Conservation (phyloP, 37 sponge, comb jelly and placozoan genomes). For the Tethya wilhelma region DNA sequence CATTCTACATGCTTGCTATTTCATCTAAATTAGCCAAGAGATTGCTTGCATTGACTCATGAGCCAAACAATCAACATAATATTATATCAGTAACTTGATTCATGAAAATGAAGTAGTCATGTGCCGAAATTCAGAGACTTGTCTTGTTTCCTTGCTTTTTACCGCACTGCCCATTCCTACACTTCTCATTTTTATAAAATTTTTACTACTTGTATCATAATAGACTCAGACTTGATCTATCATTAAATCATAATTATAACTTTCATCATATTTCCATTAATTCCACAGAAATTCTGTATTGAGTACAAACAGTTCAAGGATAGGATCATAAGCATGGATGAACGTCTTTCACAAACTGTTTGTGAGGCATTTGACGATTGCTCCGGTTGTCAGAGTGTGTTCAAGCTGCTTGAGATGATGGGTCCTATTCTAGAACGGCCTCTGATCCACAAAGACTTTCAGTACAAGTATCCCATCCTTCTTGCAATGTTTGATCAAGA, state of each 20-base stretch:
- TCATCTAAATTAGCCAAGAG: too few species aligned
- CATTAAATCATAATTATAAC: not conserved
- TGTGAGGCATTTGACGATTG: slow-evolving; percentile 97
- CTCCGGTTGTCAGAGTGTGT: slow-evolving; percentile 71
- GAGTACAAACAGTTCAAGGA: slow-evolving; percentile 79
- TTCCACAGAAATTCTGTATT: slow-evolving; percentile 75
- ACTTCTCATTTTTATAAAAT: too few species aligned
- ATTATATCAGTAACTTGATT: too few species aligned
- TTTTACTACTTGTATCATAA: too few species aligned
- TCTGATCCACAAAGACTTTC: slow-evolving; percentile 80
- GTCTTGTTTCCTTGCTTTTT: too few species aligned
- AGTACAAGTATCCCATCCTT: slow-evolving; percentile 87
- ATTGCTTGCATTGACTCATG: too few species aligned
- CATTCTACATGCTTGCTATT: too few species aligned
- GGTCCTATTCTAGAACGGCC: slow-evolving; percentile 92
- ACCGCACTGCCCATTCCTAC: too few species aligned
- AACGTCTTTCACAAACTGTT: slow-evolving; percentile 79
- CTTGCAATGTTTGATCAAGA: slow-evolving; percentile 79
- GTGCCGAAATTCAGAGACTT: too few species aligned
- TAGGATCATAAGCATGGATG: slow-evolving; percentile 77
- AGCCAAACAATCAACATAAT: too few species aligned
- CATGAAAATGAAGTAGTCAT: too few species aligned
- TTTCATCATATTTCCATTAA: too few species aligned
- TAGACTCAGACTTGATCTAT: not conserved
- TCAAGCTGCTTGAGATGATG: slow-evolving; percentile 96